phyloP scores from a whole-genome alignment of 2,113 vertebrate genomes.

The Paralichthys olivaceus region DNA sequence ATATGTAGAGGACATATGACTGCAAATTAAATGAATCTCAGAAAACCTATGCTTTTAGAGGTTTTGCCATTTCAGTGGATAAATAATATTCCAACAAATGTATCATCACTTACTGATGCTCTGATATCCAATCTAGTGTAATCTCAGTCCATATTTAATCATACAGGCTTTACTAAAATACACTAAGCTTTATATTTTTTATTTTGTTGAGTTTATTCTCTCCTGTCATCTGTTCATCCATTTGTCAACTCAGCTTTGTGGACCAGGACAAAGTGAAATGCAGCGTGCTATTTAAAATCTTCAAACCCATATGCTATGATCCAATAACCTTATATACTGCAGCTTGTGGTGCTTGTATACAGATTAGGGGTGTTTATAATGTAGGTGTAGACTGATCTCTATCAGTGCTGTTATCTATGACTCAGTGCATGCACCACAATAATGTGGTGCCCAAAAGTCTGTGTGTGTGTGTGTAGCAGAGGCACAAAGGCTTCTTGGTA shows the following conservation, averaged over 20 bases:
- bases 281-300: neutral
- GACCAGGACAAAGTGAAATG: neutral
- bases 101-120: neutral
- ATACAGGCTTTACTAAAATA: neutral
- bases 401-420: conserved; percentile 51
- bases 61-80: neutral
- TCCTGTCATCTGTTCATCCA: neutral
- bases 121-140: neutral
- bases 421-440: conserved; percentile 36
- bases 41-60: no score
- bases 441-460: conserved; percentile 28
- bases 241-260: no score
- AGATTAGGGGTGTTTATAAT: conserved; percentile 16
- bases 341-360: neutral
- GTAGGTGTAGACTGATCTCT: conserved; percentile 35
- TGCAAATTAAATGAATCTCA: neutral
- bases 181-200: no score
- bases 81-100: no score
- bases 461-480: neutral
- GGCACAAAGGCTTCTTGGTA: conserved; percentile 47
- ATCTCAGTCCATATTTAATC: no score
- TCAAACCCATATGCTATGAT: neutral
- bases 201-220: neutral
- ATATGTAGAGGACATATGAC: neutral
- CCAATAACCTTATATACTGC: neutral